Evolutionary conservation across 2,797 vertebrate species (phyloP).

Genomic region (Gallinago nigripennis): DNA sequence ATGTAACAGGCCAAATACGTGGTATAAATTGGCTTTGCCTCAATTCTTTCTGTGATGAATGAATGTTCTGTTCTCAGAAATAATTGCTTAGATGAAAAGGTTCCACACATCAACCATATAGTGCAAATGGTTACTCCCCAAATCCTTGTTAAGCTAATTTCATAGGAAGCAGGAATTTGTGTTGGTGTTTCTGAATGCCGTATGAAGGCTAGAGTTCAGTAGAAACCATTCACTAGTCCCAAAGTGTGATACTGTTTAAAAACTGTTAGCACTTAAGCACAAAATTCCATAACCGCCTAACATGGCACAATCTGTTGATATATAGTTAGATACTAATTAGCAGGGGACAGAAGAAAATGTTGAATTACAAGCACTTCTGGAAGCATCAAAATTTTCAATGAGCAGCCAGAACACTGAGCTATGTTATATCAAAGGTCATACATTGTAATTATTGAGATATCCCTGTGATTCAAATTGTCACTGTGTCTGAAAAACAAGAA

Average conservation of each 20-base stretch:
- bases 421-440: neutral
- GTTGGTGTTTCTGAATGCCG: constrained; percentile 48
- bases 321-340: neutral
- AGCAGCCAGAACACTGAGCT: neutral
- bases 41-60: constrained; percentile 56
- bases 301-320: neutral
- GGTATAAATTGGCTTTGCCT: constrained; percentile 36
- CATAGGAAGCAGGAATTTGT: constrained; percentile 45
- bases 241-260: constrained; percentile 18
- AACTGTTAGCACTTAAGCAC: neutral
- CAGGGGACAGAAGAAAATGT: neutral
- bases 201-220: neutral
- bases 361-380: neutral
- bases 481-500: neutral
- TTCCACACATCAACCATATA: neutral
- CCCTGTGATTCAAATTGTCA: neutral
- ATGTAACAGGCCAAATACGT: neutral
- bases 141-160: constrained; percentile 58
- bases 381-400: neutral
- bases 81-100: constrained; percentile 67
- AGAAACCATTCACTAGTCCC: neutral
- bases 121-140: constrained; percentile 28
- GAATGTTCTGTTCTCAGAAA: constrained; percentile 68
- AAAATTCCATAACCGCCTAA: neutral
- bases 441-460: neutral